Evolutionary conservation across 2,888 invertebrate genomes (phyloP), one percentile per base, ranked within the genome.

Genomic region (Dasypolia templi): DNA sequence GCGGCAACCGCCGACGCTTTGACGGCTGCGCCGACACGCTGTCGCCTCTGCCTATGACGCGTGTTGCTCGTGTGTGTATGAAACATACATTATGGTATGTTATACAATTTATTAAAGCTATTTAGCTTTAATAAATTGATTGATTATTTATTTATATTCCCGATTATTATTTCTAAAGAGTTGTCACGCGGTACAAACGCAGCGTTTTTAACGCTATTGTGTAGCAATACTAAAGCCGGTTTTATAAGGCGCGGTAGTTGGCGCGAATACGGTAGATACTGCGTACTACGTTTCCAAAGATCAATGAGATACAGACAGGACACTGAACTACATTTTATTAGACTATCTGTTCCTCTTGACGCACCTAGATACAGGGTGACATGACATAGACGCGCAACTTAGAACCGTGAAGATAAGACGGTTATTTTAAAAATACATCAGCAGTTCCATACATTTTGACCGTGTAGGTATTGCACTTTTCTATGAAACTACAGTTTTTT

Each of bases 251-350:
- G 81, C 69, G 78, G 87, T 74, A 73, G 86, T 88, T 89, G 89
- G 88, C 88, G 89, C 87, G 89, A 89, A 89, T 79, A 84, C 83
- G 69, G 77, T 81, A 75, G 80, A 84, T 73, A 83, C 83, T 80
- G 71, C 82, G 87, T 87, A 83, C 77, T 72, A 81, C 26, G 80
- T 26, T 9, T n/a, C 32, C 64, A 72, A 63, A 71, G 84, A 84
- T 46, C 22, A 81, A 58, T 7, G 32, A 63, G 19, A 2, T 42
- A 32, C 55, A 77, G 64, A 63, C 7, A 39, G 19, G 39, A 49
- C 14, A 42, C 19, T 19, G 35, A 69, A 46, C 17, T 49, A 3
- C 3, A 5, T 17, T 19, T 53, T 29, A 49, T 56, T 29, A 74
- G 29, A 44, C 4, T n/a, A 19, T 51, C n/a, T 72, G 9, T n/a